A percentile compares a stretch with the other conserved stretches of the same genome.
Evolutionary conservation across 2,888 invertebrate genomes (phyloP).

Genomic region (Nipponacmea schrenckii): DNA sequence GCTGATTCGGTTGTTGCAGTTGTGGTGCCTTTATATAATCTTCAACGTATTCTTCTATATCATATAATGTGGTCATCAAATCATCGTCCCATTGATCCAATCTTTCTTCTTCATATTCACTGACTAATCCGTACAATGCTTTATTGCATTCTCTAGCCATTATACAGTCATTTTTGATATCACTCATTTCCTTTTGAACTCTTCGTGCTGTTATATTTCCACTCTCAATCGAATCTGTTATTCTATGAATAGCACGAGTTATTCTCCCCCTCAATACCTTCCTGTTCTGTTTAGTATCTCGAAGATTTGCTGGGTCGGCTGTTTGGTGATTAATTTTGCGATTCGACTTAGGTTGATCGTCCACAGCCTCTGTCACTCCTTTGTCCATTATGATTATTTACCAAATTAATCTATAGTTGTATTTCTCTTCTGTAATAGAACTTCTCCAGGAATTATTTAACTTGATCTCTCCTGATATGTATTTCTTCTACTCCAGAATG

Average conservation of each 20-base stretch:
- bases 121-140: background rate
- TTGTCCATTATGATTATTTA: background rate
- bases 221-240: background rate
- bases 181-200: background rate
- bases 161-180: background rate
- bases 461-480: background rate
- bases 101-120: background rate
- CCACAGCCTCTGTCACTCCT: background rate
- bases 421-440: background rate
- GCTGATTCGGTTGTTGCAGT: background rate
- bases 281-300: background rate
- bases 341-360: no score
- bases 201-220: background rate
- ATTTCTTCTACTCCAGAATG: background rate
- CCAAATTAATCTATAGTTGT: background rate
- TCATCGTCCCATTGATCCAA: conserved; percentile 5
- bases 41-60: background rate
- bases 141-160: background rate
- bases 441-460: background rate
- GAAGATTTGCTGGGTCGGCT: no score
- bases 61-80: background rate
- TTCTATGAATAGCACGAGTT: background rate
- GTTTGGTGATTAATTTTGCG: no score
- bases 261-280: background rate
- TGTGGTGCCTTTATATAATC: background rate